These are phyloP conservation scores for Amblyopsis rosae DNA, from an alignment of 2,113 vertebrate genomes.

Conservation along the genomic window DNA sequence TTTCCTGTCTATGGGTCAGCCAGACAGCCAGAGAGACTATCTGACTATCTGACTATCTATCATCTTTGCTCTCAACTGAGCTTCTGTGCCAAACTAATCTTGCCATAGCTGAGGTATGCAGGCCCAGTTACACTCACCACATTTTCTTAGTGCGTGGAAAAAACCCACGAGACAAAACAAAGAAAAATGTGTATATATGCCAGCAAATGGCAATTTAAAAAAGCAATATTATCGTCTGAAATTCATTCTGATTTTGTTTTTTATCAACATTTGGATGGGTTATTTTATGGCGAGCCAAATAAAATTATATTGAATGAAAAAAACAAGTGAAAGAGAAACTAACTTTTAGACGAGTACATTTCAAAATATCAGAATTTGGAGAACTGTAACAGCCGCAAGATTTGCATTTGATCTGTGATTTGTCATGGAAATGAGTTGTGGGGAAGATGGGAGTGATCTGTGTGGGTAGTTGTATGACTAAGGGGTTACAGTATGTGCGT, in stretches of 20 bases:
- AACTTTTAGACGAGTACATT: too few species aligned
- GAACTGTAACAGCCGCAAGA: too few species aligned
- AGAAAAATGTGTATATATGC: constrained; percentile 36
- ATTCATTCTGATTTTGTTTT: constrained; percentile 30
- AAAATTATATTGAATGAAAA: background rate
- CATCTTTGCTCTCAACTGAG: background rate
- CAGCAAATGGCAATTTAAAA: constrained; percentile 26
- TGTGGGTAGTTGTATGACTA: constrained; percentile 1
- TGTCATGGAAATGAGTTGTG: too few species aligned
- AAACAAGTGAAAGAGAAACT: too few species aligned
- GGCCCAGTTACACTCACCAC: constrained; percentile 27
- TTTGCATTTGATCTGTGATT: too few species aligned
- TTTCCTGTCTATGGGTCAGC: too few species aligned
- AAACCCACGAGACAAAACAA: constrained; percentile 19
- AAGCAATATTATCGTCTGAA: constrained; percentile 18
- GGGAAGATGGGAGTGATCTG: constrained; percentile 39
- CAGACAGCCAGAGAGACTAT: background rate
- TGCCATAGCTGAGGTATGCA: constrained; percentile 19
- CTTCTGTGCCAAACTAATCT: constrained; percentile 30
- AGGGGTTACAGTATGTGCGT: constrained; percentile 38
- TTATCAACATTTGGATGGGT: too few species aligned
- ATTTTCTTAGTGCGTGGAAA: constrained; percentile 13
- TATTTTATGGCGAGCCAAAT: background rate
- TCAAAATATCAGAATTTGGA: too few species aligned
- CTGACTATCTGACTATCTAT: background rate